A percentile compares a stretch with the other conserved stretches of the same genome.
These are phyloP conservation scores for mouse (Mus musculus) DNA, from an alignment of 2,113 vertebrate species.

Conservation along the genomic window DNA sequence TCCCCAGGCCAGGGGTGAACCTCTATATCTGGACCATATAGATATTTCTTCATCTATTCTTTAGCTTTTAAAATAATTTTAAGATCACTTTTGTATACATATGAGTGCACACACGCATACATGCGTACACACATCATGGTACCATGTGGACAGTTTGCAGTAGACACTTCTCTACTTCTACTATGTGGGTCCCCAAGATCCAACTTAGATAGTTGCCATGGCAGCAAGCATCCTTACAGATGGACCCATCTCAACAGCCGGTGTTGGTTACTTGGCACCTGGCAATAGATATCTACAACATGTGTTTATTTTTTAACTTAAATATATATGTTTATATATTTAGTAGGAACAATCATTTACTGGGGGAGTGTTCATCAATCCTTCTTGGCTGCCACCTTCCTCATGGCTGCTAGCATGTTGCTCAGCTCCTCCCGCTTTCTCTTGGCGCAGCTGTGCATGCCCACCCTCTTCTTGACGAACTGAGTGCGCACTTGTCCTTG, in stretches of 20 bases:
- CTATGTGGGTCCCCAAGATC: neutral
- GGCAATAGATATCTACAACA: neutral
- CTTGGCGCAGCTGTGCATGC: too few species aligned
- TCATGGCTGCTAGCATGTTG: too few species aligned
- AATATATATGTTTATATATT: neutral
- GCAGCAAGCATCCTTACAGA: neutral
- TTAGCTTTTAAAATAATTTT: neutral
- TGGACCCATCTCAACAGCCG: neutral
- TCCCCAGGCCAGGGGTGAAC: neutral
- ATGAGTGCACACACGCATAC: too few species aligned
- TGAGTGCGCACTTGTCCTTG: too few species aligned
- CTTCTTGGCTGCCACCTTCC: too few species aligned
- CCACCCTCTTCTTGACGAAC: too few species aligned
- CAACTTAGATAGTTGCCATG: neutral
- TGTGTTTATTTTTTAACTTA: neutral
- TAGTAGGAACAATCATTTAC: too few species aligned
- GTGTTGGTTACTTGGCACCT: neutral
- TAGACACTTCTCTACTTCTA: neutral
- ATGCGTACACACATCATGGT: neutral
- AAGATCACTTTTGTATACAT: neutral
- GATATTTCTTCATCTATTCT: neutral
- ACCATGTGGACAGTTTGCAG: neutral
- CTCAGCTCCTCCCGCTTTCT: too few species aligned
- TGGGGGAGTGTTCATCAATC: too few species aligned
- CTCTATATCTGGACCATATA: neutral